A percentile compares a stretch with the other conserved stretches of the same genome.
These are phyloP conservation scores for Thaumetopoea pityocampa DNA, from an alignment of 1,140 invertebrate genomes.

Conservation along the genomic window DNA sequence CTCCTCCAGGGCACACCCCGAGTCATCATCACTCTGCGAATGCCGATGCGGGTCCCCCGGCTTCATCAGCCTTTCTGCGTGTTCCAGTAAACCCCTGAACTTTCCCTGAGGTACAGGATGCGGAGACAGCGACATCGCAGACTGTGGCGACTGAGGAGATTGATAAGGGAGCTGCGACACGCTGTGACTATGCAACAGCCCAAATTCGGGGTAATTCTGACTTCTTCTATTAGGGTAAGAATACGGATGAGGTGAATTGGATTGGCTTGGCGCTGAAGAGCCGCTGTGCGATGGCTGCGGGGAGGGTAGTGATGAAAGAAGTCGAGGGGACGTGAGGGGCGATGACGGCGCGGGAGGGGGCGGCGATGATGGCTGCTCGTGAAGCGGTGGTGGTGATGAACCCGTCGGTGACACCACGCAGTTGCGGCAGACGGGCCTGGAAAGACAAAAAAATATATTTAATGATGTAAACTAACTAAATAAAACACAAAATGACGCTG, in stretches of 20 bases:
- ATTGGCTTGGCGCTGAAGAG: constrained; percentile 53
- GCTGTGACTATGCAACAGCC: constrained; percentile 42
- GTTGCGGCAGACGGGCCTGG: constrained; percentile 78
- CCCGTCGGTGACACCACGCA: constrained; percentile 72
- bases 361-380: constrained; percentile 48
- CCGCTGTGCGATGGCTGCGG: constrained; percentile 57
- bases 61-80: constrained; percentile 69
- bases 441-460: constrained; percentile 39
- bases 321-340: constrained; percentile 26
- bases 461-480: constrained; percentile 12
- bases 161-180: constrained; percentile 53
- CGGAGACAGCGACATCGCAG: constrained; percentile 63
- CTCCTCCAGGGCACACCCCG: constrained; percentile 96
- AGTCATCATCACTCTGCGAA: constrained; percentile 97
- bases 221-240: constrained; percentile 53
- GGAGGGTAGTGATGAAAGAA: constrained; percentile 34
- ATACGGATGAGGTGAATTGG: constrained; percentile 54
- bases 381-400: constrained; percentile 52
- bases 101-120: constrained; percentile 67
- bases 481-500: background rate
- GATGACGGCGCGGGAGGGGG: constrained; percentile 54
- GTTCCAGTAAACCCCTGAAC: constrained; percentile 72
- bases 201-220: constrained; percentile 38
- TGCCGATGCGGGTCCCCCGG: constrained; percentile 87
- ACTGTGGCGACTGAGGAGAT: constrained; percentile 54